Percentiles rank a stretch among this genome's conserved stretches.
Conservation (phyloP, 1,140 invertebrate genomes). For the Steinernema feltiae region DNA sequence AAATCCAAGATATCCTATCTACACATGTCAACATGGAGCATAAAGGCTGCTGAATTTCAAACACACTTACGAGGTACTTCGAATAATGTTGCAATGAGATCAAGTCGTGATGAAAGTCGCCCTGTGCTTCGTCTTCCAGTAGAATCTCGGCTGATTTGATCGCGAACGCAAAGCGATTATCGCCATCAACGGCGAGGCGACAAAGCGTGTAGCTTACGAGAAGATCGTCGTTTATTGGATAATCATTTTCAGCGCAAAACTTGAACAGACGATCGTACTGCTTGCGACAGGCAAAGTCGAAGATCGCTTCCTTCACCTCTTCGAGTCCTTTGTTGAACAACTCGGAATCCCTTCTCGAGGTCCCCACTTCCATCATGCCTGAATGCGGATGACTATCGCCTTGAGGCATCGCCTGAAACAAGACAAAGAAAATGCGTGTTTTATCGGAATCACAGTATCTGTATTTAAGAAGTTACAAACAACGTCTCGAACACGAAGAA, state of each 20-base stretch:
- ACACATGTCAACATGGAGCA: too few relatives aligned
- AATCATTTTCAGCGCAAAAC: background rate
- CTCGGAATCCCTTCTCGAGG: background rate
- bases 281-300: background rate
- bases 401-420: too few relatives aligned
- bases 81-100: background rate
- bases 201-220: background rate
- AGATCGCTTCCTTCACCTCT: background rate
- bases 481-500: too few relatives aligned
- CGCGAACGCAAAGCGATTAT: background rate
- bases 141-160: background rate
- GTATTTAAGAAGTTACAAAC: too few relatives aligned
- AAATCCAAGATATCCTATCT: too few relatives aligned
- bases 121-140: background rate
- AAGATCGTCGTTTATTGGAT: background rate
- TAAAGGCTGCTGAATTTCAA: too few relatives aligned
- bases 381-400: too few relatives aligned
- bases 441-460: too few relatives aligned
- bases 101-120: background rate
- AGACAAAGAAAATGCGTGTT: too few relatives aligned
- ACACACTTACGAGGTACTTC: background rate
- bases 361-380: too few relatives aligned
- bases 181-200: background rate
- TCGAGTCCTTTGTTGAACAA: background rate
- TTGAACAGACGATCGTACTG: background rate